A percentile compares a stretch with the other conserved stretches of the same genome.
Evolutionary conservation across 2,888 invertebrate genomes (phyloP).

Genomic region (Lycia hirtaria): DNA sequence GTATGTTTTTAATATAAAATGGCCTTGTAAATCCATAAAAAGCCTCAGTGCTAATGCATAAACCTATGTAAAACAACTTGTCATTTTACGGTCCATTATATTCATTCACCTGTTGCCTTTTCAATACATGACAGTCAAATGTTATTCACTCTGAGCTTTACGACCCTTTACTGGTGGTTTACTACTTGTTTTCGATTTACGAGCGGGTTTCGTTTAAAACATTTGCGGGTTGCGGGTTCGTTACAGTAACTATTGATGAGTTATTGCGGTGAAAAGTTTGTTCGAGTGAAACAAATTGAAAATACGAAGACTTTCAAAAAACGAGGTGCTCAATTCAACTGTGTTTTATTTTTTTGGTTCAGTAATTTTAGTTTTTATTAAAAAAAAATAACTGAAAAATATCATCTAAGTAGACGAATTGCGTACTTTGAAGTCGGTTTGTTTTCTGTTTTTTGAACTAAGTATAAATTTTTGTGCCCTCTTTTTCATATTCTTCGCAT

Average conservation of each 20-base stretch:
- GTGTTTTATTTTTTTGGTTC: too few species aligned
- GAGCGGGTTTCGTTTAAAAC: slow-evolving; percentile 9
- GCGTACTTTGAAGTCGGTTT: too few species aligned
- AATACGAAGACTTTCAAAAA: not conserved
- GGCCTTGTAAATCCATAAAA: too few species aligned
- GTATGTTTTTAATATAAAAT: too few species aligned
- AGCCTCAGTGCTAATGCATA: too few species aligned
- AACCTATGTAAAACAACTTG: not conserved
- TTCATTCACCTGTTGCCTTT: slow-evolving; percentile 13
- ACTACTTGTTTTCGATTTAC: slow-evolving; percentile 19
- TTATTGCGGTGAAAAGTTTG: not conserved
- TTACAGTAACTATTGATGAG: slow-evolving; percentile 1
- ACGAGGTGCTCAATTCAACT: too few species aligned
- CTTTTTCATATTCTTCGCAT: too few species aligned
- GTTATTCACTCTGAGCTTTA: slow-evolving; percentile 5
- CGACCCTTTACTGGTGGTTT: slow-evolving; percentile 8
- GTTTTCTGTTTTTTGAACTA: too few species aligned
- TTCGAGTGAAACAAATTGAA: not conserved
- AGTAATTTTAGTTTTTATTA: too few species aligned
- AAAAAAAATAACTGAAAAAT: too few species aligned
- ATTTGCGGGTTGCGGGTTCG: slow-evolving; percentile 27
- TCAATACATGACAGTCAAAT: slow-evolving; percentile 5
- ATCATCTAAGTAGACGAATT: too few species aligned
- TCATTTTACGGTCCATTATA: not conserved
- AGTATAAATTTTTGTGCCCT: too few species aligned